A percentile compares a stretch with the other conserved stretches of the same genome.
These are phyloP conservation scores for Clusia tigrina DNA, from an alignment of 2,888 invertebrate species.

Conservation along the genomic window DNA sequence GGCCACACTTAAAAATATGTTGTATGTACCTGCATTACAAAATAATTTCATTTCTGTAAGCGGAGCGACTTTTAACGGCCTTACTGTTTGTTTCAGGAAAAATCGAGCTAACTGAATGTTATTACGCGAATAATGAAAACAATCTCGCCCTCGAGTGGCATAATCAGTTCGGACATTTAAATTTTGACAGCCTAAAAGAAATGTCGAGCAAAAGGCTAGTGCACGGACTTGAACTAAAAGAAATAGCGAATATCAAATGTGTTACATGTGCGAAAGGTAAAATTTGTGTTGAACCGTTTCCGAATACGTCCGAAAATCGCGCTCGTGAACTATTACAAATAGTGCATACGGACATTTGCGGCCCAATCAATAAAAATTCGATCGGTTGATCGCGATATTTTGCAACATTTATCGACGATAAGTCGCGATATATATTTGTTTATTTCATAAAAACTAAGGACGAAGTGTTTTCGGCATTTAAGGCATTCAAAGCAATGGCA, in stretches of 20 bases:
- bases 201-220: no score
- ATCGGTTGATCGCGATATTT: slow-evolving; percentile 35
- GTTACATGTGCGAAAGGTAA: slow-evolving; percentile 31
- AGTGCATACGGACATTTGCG: slow-evolving; percentile 33
- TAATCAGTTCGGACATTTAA: no score
- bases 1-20: no score
- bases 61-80: no score
- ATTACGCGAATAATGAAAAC: no score
- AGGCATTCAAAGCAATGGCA: slow-evolving; percentile 26
- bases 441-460: slow-evolving; percentile 35
- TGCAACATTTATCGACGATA: slow-evolving; percentile 33
- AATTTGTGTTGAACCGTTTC: slow-evolving; percentile 26
- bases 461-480: slow-evolving; percentile 29
- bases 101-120: no score
- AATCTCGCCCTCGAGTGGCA: no score
- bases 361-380: slow-evolving; percentile 34
- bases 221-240: no score
- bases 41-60: no score
- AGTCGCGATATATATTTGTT: slow-evolving; percentile 26
- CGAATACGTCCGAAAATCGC: slow-evolving; percentile 22
- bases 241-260: slow-evolving; percentile 19
- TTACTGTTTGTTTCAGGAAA: no score
- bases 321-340: slow-evolving; percentile 26
- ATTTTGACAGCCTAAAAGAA: no score
- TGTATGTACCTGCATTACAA: no score